Percentiles rank a stretch among this genome's conserved stretches.
These are phyloP conservation scores for Nettapus auritus DNA, from an alignment of 2,113 vertebrate genomes.

Conservation along the genomic window DNA sequence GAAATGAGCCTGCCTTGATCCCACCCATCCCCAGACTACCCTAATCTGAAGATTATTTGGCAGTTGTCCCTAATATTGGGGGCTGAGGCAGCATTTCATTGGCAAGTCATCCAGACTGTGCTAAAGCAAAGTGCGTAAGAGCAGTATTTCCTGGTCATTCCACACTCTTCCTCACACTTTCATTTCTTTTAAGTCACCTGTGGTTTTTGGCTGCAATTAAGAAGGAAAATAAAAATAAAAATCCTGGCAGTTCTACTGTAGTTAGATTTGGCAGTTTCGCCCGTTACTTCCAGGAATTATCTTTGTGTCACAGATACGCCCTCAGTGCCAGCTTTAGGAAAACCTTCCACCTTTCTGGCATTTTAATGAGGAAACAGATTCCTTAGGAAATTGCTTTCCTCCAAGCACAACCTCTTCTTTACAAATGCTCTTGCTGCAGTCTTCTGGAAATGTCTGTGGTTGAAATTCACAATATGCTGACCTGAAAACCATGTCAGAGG, in stretches of 20 bases:
- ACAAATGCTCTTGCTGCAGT: not conserved
- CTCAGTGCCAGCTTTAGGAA: conserved; percentile 27
- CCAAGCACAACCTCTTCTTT: not conserved
- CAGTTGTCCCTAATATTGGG: not conserved
- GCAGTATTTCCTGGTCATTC: conserved; percentile 27
- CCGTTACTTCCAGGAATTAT: conserved; percentile 70
- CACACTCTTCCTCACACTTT: not conserved
- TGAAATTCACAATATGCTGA: conserved; percentile 29
- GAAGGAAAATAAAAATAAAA: not conserved
- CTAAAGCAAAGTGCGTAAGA: not conserved
- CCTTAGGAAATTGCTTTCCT: conserved; percentile 37
- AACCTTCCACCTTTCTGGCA: conserved; percentile 22
- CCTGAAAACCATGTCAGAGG: conserved; percentile 45
- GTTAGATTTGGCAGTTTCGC: conserved; percentile 46
- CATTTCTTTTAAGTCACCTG: conserved; percentile 70
- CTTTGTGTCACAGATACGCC: conserved; percentile 11
- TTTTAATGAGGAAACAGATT: conserved; percentile 37
- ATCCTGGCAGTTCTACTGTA: conserved; percentile 22
- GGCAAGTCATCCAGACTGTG: not conserved
- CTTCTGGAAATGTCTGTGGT: not conserved
- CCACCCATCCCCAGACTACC: not conserved
- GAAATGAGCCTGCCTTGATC: not conserved
- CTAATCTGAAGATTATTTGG: not conserved
- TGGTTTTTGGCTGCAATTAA: conserved; percentile 60
- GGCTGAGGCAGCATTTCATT: conserved; percentile 4